Evolutionary conservation across 2,888 invertebrate genomes (phyloP), one percentile per base, ranked within the genome.

Genomic region (Thymelicus lineola): DNA sequence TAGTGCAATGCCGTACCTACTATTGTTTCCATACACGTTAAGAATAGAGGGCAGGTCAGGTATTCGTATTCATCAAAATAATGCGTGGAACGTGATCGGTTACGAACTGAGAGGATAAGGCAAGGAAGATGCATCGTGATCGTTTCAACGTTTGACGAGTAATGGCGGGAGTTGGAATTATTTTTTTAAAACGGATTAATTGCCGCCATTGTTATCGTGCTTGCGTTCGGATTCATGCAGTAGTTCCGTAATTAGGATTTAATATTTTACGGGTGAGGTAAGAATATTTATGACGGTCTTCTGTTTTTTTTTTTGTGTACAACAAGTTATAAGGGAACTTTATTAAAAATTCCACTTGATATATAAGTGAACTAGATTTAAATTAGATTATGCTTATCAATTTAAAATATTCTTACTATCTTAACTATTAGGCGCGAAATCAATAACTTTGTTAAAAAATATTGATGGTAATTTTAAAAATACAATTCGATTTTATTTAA

Each of bases 41-140:
- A 62, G 38, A 62, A 69, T 63, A 63, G 48, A 64, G 36, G 58
- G 59, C 70, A 64, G 64, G 70, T 70, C 64, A 63, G 71, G 70
- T 60, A 70, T 73, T 83, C 82, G 83, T 85, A 88, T 87, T 82
- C 83, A 85, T 91, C 89, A 90, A 86, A 88, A 87, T 89, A 90
- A 91, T 87, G 88, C 80, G 80, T 76, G 82, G 87, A 89, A 91
- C 92, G 92, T 93, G 92, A 91, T 88, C 82, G 82, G 82, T 80
- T 74, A 80, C 79, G 77, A 80, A 82, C 82, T 82, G 77, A 75
- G 75, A 78, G 90, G 92, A 91, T 91, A 84, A 91, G 79, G 63
- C 86, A 85, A 28, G 88, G 80, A 53, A 55, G 55, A 55, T 80
- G 84, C 86, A 82, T 84, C 80, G 84, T 84, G 83, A 83, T 83